Base-by-base conservation (phyloP, 2,888 invertebrate genomes). In the Melinaea menophilus region DNA sequence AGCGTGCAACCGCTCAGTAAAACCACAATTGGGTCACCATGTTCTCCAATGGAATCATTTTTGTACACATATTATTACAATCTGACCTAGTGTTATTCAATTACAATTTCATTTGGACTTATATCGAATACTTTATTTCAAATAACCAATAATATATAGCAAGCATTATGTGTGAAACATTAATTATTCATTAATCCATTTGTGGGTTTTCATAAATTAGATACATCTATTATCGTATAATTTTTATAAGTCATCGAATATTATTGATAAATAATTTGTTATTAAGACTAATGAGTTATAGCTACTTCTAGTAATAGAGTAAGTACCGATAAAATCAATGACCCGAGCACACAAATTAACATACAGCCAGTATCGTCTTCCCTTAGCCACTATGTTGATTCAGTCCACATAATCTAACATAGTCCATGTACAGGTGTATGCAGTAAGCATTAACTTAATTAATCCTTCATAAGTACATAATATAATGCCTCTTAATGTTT, bases 271-370 rank as follows among this genome's bases (percentile, higher is more conserved):
- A 22, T 22, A 51, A 31, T 51, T 51, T 51, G 31, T n/a, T n/a
- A n/a, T 31, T 22, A 31, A 22, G 3, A 0, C 2, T 31, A 5
- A 41, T n/a, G n/a, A n/a, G n/a, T n/a, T n/a, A n/a, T 9, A 41
- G 9, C 41, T 41, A 41, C 9, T 9, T 22, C 22, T 51, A 22
- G 31, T 31, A 7, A 51, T 22, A 9, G n/a, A 48, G 13, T 46
- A 46, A 48, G 5, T 22, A 63, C 63, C 59, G 56, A 61, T 65
- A 47, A 62, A 61, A 69, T 64, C 61, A 64, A 74, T 74, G 77
- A 78, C 78, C 73, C 73, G 79, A 76, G 79, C 79, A 85, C 81
- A 86, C 83, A 85, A 81, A 86, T 87, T 85, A 86, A 85, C 88
- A 88, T 88, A 82, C 88, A 78, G 73, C 74, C 72, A 73, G 77